Percentiles rank a stretch among this genome's conserved stretches.
Evolutionary conservation across 2,888 invertebrate genomes (phyloP).

Genomic region (Dexiosoma caninum): DNA sequence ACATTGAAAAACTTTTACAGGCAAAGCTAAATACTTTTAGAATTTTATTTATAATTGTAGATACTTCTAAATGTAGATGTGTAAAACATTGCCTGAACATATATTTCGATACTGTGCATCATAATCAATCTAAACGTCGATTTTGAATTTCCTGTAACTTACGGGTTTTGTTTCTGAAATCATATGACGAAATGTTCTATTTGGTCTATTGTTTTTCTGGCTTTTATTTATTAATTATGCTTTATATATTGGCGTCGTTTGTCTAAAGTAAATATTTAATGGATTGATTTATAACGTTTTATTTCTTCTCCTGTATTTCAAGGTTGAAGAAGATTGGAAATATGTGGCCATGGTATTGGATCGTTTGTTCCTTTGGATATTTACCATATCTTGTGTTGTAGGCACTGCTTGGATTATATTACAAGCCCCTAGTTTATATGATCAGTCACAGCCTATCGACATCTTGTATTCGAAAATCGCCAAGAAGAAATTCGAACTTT

Average conservation of each 20-base stretch:
- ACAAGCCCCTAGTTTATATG: conserved; percentile 94
- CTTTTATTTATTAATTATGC: not conserved
- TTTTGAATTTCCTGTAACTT: too few species aligned
- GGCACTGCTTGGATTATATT: conserved; percentile 93
- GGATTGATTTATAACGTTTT: not conserved
- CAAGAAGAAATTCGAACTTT: conserved; percentile 91
- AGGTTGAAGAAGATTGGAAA: conserved; percentile 99
- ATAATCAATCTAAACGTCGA: too few species aligned
- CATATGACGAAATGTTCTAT: too few species aligned
- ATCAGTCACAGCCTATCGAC: conserved; percentile 92
- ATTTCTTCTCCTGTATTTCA: conserved; percentile 67
- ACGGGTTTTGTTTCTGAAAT: too few species aligned
- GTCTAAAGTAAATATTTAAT: not conserved
- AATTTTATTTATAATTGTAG: too few species aligned
- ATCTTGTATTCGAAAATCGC: conserved; percentile 94
- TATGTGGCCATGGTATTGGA: conserved; percentile 97
- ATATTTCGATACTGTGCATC: too few species aligned
- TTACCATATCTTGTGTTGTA: conserved; percentile 94
- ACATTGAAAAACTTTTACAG: too few species aligned
- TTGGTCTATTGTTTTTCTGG: not conserved
- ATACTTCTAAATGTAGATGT: too few species aligned
- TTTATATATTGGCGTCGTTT: not conserved
- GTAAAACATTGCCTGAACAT: too few species aligned
- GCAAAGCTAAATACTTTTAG: too few species aligned
- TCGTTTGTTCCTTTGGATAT: conserved; percentile 96